Conservation (phyloP, 2,113 vertebrate genomes). For the Terrapene triunguis region DNA sequence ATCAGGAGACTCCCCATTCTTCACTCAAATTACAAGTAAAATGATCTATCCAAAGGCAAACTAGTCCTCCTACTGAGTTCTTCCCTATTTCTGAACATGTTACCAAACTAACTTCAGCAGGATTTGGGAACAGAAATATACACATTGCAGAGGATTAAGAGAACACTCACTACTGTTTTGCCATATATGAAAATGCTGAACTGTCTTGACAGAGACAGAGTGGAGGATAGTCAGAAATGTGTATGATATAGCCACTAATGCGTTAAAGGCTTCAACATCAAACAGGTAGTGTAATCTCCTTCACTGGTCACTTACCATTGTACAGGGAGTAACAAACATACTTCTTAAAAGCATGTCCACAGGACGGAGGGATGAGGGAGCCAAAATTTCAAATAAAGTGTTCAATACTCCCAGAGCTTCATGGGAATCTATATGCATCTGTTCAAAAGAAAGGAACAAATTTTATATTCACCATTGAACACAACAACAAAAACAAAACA, state of each 20-base stretch:
- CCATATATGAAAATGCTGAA: background rate
- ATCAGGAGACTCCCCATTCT: background rate
- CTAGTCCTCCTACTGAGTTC: background rate
- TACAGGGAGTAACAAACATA: slow-evolving; percentile 93
- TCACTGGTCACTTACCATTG: slow-evolving; percentile 87
- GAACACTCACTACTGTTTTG: background rate
- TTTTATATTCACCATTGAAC: background rate
- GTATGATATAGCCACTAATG: background rate
- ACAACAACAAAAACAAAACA: background rate
- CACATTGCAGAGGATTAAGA: background rate
- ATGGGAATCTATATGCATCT: slow-evolving; percentile 98
- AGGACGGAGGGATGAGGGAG: slow-evolving; percentile 95
- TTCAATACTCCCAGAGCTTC: slow-evolving; percentile 96
- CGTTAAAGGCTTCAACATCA: background rate
- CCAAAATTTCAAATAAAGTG: slow-evolving; percentile 95
- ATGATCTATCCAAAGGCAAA: background rate
- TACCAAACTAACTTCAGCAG: background rate
- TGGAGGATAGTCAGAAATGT: background rate
- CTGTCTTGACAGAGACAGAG: background rate
- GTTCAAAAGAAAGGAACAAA: background rate
- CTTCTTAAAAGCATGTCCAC: slow-evolving; percentile 98
- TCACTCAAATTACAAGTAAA: background rate
- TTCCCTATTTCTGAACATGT: background rate
- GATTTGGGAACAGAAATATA: background rate
- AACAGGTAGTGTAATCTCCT: background rate